Evolutionary conservation across 2,888 invertebrate genomes (phyloP).

Genomic region (Melanophora roralis): DNA sequence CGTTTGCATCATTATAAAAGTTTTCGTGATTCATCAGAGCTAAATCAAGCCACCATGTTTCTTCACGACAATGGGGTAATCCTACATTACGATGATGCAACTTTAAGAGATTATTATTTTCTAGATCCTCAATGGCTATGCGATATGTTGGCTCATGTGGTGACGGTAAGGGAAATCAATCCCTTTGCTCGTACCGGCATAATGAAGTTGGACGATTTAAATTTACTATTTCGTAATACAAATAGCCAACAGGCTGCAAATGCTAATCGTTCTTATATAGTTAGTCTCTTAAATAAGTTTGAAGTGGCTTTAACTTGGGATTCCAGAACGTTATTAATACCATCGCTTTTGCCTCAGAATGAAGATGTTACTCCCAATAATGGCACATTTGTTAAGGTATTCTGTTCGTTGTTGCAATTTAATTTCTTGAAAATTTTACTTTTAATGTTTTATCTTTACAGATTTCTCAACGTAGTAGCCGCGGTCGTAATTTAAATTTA

Average conservation of each 20-base stretch:
- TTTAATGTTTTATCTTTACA: slow-evolving; percentile 24
- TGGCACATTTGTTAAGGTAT: slow-evolving; percentile 74
- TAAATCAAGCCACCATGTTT: slow-evolving; percentile 97
- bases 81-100: slow-evolving; percentile 95
- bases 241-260: slow-evolving; percentile 82
- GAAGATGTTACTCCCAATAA: slow-evolving; percentile 79
- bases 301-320: slow-evolving; percentile 99
- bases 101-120: slow-evolving; percentile 95
- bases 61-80: slow-evolving; percentile 98
- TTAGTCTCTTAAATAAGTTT: slow-evolving; percentile 95
- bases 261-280: slow-evolving; percentile 84
- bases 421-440: neutral
- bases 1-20: slow-evolving; percentile 76
- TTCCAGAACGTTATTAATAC: slow-evolving; percentile 91
- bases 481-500: slow-evolving; percentile 70
- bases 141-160: slow-evolving; percentile 97
- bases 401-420: neutral
- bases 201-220: slow-evolving; percentile 95
- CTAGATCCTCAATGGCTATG: slow-evolving; percentile 99
- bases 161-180: slow-evolving; percentile 97
- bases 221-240: slow-evolving; percentile 94
- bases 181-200: slow-evolving; percentile 95
- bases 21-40: slow-evolving; percentile 88
- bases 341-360: slow-evolving; percentile 91
- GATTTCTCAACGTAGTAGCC: slow-evolving; percentile 73